A percentile compares a stretch with the other conserved stretches of the same genome.
These are phyloP conservation scores for Hippocampus mohnikei DNA, from an alignment of 2,113 vertebrate genomes.

Conservation along the genomic window DNA sequence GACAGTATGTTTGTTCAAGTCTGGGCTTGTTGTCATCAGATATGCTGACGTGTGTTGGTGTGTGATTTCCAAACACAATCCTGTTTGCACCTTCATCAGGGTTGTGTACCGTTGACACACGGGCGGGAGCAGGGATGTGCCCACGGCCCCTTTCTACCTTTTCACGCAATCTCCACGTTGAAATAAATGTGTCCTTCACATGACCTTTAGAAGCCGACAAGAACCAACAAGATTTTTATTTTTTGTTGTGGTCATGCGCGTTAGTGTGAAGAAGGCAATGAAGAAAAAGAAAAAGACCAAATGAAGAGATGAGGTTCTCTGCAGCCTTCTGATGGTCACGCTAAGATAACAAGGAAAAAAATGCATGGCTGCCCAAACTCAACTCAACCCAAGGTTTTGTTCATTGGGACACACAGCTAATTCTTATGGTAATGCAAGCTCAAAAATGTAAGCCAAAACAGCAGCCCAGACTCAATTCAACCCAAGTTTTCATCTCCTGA, in stretches of 20 bases:
- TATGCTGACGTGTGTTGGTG: slow-evolving; percentile 12
- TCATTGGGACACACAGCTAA: neutral
- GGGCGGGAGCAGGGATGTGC: neutral
- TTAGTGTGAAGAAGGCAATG: slow-evolving; percentile 1
- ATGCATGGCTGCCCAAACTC: neutral
- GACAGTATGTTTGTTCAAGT: slow-evolving; percentile 13
- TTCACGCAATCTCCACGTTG: neutral
- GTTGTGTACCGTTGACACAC: slow-evolving; percentile 23
- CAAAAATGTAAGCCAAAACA: too few species aligned
- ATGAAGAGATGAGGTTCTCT: neutral
- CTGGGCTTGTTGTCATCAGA: slow-evolving; percentile 31
- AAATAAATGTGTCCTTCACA: neutral
- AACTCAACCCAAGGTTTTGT: neutral
- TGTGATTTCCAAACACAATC: slow-evolving; percentile 28
- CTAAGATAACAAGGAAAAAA: neutral
- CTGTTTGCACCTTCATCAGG: slow-evolving; percentile 40
- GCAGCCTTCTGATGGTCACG: neutral
- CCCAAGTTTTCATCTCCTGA: too few species aligned
- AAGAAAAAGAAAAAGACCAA: neutral
- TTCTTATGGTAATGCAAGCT: too few species aligned
- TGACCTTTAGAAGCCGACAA: neutral
- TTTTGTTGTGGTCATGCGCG: slow-evolving; percentile 21
- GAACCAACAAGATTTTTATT: neutral
- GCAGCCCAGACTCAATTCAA: too few species aligned
- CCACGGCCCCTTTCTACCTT: neutral